Evolutionary conservation across 2,888 invertebrate species (phyloP).

Genomic region (Petrophora chlorosata): DNA sequence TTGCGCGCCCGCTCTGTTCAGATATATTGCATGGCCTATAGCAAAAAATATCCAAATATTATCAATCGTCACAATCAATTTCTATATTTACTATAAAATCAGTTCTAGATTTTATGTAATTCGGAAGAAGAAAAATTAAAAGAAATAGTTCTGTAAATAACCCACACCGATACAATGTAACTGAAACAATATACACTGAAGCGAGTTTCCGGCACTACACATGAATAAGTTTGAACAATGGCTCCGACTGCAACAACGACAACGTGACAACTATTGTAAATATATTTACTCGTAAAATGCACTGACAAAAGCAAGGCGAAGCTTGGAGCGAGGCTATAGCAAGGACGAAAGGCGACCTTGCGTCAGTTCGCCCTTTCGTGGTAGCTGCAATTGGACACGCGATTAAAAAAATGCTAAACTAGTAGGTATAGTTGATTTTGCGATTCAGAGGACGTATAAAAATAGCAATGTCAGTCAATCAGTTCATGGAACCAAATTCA

Average conservation of each 20-base stretch:
- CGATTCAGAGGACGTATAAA: too few relatives aligned
- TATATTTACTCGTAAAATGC: constrained; percentile 35
- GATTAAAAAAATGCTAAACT: constrained; percentile 23
- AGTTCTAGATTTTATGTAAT: too few relatives aligned
- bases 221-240: constrained; percentile 36
- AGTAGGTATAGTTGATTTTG: too few relatives aligned
- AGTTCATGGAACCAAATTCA: too few relatives aligned
- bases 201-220: constrained; percentile 34
- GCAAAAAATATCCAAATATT: too few relatives aligned
- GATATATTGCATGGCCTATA: too few relatives aligned
- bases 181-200: constrained; percentile 32
- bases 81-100: too few relatives aligned
- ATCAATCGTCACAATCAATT: too few relatives aligned
- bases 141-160: not conserved
- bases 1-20: too few relatives aligned
- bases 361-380: constrained; percentile 29
- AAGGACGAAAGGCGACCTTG: constrained; percentile 44
- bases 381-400: constrained; percentile 19
- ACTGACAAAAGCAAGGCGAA: constrained; percentile 44
- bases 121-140: not conserved
- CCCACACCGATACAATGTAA: constrained; percentile 19
- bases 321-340: constrained; percentile 36
- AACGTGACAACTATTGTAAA: constrained; percentile 27
- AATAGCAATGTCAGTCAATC: too few relatives aligned
- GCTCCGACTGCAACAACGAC: constrained; percentile 22